A percentile compares a stretch with the other conserved stretches of the same genome.
These are phyloP conservation scores for Crenichthys baileyi DNA, from an alignment of 2,797 vertebrate species.

Conservation along the genomic window DNA sequence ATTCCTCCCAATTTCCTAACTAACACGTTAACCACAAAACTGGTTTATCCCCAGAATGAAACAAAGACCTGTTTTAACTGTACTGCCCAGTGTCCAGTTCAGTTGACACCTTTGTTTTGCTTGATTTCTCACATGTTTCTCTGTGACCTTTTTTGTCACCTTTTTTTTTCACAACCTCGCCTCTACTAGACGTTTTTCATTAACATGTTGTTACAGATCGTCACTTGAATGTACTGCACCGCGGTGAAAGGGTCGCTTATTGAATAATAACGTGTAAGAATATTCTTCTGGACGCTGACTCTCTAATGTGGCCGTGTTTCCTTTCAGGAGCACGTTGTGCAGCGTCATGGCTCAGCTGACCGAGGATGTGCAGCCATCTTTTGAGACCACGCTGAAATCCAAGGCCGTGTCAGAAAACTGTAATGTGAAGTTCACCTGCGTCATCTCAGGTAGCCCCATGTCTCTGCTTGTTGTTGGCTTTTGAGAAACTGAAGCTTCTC, in stretches of 20 bases:
- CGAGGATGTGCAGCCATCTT: slow-evolving; percentile 95
- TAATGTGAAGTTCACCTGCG: slow-evolving; percentile 94
- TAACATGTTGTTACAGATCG: slow-evolving; percentile 59
- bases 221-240: slow-evolving; percentile 49
- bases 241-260: slow-evolving; percentile 29
- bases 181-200: slow-evolving; percentile 64
- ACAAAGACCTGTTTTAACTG: slow-evolving; percentile 59
- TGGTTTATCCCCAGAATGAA: slow-evolving; percentile 61
- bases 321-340: slow-evolving; percentile 94
- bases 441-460: slow-evolving; percentile 89
- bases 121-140: slow-evolving; percentile 57
- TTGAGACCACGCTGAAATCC: slow-evolving; percentile 95
- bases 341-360: slow-evolving; percentile 97
- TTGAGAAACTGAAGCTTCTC: slow-evolving; percentile 19
- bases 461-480: slow-evolving; percentile 16
- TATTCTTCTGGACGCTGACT: background rate
- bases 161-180: slow-evolving; percentile 27
- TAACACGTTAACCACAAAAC: slow-evolving; percentile 79
- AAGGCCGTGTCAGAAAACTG: slow-evolving; percentile 93
- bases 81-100: slow-evolving; percentile 50
- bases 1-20: slow-evolving; percentile 77
- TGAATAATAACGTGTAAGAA: slow-evolving; percentile 8
- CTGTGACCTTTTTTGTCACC: slow-evolving; percentile 21
- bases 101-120: slow-evolving; percentile 62
- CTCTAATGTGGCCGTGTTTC: slow-evolving; percentile 31